Percentiles rank a stretch among this genome's conserved stretches.
Conservation (phyloP, 2,888 invertebrate genomes). For the Thecophora atra region DNA sequence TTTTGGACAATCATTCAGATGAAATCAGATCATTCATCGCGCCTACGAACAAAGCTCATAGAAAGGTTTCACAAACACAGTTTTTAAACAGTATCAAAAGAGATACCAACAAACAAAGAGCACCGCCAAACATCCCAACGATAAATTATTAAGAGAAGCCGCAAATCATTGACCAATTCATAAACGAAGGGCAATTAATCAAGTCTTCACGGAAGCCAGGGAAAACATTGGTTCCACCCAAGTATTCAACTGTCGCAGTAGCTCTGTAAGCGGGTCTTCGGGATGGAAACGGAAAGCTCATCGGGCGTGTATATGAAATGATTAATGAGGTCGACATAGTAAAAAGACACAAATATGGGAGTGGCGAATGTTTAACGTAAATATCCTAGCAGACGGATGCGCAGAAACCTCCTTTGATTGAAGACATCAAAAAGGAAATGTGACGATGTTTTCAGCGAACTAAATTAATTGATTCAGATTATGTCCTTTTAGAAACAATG, state of each 20-base stretch:
- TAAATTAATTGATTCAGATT: background rate
- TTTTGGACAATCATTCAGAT: constrained; percentile 24
- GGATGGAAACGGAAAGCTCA: constrained; percentile 3
- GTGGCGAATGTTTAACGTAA: background rate
- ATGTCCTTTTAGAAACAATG: background rate
- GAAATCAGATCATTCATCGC: background rate
- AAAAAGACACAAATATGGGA: constrained; percentile 4
- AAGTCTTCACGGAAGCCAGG: background rate
- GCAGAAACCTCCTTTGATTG: background rate
- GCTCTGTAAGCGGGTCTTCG: background rate
- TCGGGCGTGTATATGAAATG: constrained; percentile 44
- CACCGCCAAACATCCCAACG: background rate
- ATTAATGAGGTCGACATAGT: constrained; percentile 56
- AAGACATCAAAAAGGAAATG: constrained; percentile 42
- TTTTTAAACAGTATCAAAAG: background rate
- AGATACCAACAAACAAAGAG: background rate
- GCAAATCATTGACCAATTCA: background rate
- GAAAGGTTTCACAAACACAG: constrained; percentile 9
- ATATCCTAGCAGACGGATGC: background rate
- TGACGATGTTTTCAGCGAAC: background rate
- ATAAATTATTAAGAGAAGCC: background rate
- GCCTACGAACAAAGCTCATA: background rate
- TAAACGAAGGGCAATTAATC: background rate
- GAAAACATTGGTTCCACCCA: background rate
- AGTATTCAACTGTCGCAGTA: background rate